A percentile compares a stretch with the other conserved stretches of the same genome.
Conservation (phyloP, 2,113 vertebrate species). For the Bambusicola thoracicus region DNA sequence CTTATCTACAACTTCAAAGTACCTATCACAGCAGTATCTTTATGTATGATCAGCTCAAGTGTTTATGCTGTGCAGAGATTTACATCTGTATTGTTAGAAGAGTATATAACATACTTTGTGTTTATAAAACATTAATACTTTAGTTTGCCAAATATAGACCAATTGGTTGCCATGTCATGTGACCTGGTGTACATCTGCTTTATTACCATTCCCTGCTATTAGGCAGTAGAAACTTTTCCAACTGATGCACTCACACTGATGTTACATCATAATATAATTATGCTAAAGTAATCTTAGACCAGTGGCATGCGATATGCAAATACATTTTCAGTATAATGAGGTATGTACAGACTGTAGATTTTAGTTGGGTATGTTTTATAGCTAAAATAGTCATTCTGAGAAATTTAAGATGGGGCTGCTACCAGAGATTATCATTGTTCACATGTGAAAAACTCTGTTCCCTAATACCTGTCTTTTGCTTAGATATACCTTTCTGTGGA, state of each 20-base stretch:
- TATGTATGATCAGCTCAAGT: constrained; percentile 32
- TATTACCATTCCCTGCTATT: constrained; percentile 49
- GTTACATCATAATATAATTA: constrained; percentile 35
- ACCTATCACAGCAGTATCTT: constrained; percentile 55
- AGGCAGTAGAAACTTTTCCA: constrained; percentile 54
- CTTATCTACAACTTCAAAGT: constrained; percentile 58
- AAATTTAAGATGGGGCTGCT: neutral
- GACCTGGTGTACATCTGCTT: constrained; percentile 50
- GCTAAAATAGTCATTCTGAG: neutral
- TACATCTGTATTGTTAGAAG: constrained; percentile 24
- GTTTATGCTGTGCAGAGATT: constrained; percentile 54
- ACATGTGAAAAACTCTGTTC: neutral
- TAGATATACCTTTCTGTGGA: neutral
- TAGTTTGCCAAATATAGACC: constrained; percentile 43
- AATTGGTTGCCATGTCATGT: constrained; percentile 45
- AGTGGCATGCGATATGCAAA: constrained; percentile 23
- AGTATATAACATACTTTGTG: neutral
- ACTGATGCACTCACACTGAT: neutral
- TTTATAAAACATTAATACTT: constrained; percentile 55
- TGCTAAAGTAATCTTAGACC: constrained; percentile 44
- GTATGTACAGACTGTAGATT: neutral
- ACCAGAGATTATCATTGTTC: neutral
- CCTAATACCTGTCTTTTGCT: neutral
- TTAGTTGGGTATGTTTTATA: neutral
- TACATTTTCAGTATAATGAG: neutral